These are phyloP conservation scores for Epizoanthus rinbou DNA, from an alignment of 92 coral and sea anemone species.

Conservation along the genomic window DNA sequence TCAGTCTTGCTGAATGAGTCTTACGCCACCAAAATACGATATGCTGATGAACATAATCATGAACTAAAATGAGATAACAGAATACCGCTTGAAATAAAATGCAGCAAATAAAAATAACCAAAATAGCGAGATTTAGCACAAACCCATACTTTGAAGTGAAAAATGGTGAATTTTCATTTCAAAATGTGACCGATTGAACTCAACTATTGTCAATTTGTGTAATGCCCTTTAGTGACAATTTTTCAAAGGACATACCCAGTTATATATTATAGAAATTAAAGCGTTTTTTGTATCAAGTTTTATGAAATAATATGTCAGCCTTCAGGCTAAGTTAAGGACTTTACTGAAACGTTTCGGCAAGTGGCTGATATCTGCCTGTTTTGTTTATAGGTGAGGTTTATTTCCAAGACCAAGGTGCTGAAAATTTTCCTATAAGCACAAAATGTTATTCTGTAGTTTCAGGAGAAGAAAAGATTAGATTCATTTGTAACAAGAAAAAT, in stretches of 20 bases:
- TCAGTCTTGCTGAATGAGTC: background rate
- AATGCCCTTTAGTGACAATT: background rate
- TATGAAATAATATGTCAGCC: background rate
- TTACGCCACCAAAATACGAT: background rate
- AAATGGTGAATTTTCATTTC: slow-evolving; percentile 1
- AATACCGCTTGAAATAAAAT: slow-evolving; percentile 1
- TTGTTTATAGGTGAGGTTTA: too few relatives aligned
- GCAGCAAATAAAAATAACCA: slow-evolving; percentile 17
- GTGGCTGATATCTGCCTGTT: too few relatives aligned
- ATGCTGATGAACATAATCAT: slow-evolving; percentile 4
- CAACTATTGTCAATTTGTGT: background rate
- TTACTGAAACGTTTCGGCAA: too few relatives aligned
- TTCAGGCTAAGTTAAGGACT: too few relatives aligned
- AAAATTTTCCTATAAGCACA: background rate
- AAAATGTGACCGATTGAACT: background rate
- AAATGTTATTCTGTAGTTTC: background rate
- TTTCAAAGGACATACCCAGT: background rate
- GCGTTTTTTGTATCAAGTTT: background rate
- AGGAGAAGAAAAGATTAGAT: background rate
- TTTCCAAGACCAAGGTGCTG: too few relatives aligned
- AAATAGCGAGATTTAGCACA: background rate
- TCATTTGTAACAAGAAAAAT: slow-evolving; percentile 10
- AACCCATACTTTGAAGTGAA: too few relatives aligned
- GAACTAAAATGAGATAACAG: background rate
- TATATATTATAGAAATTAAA: background rate